Conservation (phyloP, 2,113 vertebrate genomes). For the Macquaria australasica region DNA sequence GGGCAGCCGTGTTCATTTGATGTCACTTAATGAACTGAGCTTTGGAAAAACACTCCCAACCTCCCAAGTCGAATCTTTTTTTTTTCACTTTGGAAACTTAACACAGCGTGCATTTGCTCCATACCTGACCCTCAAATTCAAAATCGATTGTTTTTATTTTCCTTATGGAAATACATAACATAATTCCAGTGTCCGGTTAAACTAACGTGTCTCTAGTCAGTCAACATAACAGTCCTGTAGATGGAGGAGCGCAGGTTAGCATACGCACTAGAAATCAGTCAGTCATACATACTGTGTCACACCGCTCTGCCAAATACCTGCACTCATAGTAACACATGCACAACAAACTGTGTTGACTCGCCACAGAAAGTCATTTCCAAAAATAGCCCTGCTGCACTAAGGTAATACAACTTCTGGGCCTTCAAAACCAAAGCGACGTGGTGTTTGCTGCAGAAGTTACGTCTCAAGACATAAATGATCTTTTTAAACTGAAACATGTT, state of each 20-base stretch:
- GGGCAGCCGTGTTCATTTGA: neutral
- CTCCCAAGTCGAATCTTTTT: neutral
- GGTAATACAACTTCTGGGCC: neutral
- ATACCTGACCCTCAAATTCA: neutral
- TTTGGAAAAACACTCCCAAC: conserved; percentile 15
- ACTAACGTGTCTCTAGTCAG: conserved; percentile 13
- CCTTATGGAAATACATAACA: conserved; percentile 23
- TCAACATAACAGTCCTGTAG: conserved; percentile 17
- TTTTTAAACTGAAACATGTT: neutral
- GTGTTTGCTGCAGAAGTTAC: neutral
- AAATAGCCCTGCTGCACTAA: neutral
- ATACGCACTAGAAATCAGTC: conserved; percentile 56
- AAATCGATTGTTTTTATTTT: neutral
- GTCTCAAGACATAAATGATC: neutral
- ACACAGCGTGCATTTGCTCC: neutral
- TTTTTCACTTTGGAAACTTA: neutral
- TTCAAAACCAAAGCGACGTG: neutral
- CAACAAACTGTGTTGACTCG: conserved; percentile 10
- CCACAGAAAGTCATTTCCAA: conserved; percentile 18
- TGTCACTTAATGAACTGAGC: neutral
- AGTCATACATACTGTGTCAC: conserved; percentile 45
- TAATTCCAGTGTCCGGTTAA: conserved; percentile 11
- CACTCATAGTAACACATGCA: conserved; percentile 55
- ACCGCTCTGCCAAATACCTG: conserved; percentile 58
- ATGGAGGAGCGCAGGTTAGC: conserved; percentile 39